These are phyloP conservation scores for Bombyx mandarina DNA, from an alignment of 1,140 invertebrate species.

Conservation along the genomic window DNA sequence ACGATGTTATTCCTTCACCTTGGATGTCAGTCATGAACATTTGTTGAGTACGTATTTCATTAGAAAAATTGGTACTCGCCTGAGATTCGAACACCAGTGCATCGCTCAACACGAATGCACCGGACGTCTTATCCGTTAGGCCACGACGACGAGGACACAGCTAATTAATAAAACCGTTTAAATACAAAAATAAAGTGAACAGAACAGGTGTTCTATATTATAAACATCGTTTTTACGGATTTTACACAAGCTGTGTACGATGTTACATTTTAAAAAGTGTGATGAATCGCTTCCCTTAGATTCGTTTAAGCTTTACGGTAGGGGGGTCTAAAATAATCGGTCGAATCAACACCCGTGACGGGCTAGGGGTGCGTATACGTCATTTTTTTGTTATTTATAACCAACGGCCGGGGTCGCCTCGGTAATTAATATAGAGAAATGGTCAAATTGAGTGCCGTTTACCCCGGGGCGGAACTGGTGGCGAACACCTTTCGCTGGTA, in stretches of 20 bases:
- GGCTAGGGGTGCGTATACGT: conserved; percentile 7
- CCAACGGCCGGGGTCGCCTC: conserved; percentile 29
- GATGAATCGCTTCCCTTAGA: conserved; percentile 40
- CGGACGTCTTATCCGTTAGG: no score
- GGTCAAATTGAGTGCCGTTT: conserved; percentile 35
- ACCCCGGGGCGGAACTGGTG: conserved; percentile 23
- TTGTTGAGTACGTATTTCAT: no score
- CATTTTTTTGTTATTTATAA: conserved; percentile 54
- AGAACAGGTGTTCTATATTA: background rate
- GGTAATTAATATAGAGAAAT: conserved; percentile 45
- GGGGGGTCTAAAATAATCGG: background rate
- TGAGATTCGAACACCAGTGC: no score
- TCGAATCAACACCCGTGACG: conserved; percentile 32
- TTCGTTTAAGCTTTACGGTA: conserved; percentile 14
- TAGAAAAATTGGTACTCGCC: no score
- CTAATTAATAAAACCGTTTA: no score
- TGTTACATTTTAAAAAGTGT: conserved; percentile 24
- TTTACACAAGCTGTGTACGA: conserved; percentile 16
- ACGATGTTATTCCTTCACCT: no score
- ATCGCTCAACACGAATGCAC: no score
- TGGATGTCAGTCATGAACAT: no score
- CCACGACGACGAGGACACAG: no score
- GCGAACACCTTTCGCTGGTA: conserved; percentile 26
- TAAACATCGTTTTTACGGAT: conserved; percentile 15
- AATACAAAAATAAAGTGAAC: no score